Conservation (phyloP, 2,113 vertebrate genomes). For the Calyptomena viridis region DNA sequence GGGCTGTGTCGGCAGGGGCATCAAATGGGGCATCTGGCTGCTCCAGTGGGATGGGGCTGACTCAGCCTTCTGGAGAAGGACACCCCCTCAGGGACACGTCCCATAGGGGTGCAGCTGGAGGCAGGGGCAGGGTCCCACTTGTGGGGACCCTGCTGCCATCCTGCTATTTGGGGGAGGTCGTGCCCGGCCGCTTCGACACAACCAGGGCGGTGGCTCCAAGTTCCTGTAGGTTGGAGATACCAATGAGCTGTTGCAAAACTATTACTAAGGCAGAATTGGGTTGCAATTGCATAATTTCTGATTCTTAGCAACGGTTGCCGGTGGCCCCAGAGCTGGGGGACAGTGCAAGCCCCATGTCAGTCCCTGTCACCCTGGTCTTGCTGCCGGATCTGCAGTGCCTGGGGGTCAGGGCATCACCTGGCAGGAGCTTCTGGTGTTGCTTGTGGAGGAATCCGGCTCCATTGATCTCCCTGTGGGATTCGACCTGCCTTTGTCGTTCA, state of each 20-base stretch:
- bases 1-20: background rate
- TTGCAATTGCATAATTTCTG: background rate
- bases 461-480: background rate
- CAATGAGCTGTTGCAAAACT: background rate
- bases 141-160: background rate
- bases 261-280: constrained; percentile 2
- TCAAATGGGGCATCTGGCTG: fast-evolving
- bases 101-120: fast-evolving
- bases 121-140: background rate
- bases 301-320: background rate
- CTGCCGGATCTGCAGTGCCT: background rate
- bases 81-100: background rate
- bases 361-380: background rate
- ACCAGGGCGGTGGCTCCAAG: background rate
- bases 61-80: background rate
- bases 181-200: fast-evolving
- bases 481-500: background rate
- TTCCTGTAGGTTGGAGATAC: background rate
- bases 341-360: fast-evolving
- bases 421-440: background rate
- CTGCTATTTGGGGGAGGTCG: background rate
- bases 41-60: background rate
- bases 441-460: background rate
- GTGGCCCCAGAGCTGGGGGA: background rate
- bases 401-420: background rate